These are phyloP conservation scores for Meandrusa payeni DNA, from an alignment of 2,888 invertebrate genomes.

Conservation along the genomic window DNA sequence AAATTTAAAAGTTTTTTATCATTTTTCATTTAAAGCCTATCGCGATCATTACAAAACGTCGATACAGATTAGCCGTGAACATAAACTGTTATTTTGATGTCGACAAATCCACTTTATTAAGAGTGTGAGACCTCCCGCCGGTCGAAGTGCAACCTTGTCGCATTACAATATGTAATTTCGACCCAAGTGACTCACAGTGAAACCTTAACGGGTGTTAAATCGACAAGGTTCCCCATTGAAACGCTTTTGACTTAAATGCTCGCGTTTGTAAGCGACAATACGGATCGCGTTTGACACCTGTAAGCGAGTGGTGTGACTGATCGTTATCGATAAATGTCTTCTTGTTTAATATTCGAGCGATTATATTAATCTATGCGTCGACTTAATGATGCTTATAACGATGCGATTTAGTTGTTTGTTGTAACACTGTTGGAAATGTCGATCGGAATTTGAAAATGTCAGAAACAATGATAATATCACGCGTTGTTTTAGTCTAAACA, in stretches of 20 bases:
- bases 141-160: constrained; percentile 58
- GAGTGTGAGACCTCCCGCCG: constrained; percentile 67
- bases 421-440: too few species aligned
- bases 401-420: too few species aligned
- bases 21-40: constrained; percentile 42
- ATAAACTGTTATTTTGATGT: constrained; percentile 76
- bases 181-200: constrained; percentile 39
- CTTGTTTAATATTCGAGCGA: too few species aligned
- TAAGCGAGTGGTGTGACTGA: constrained; percentile 47
- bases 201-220: constrained; percentile 52
- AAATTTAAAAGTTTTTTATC: constrained; percentile 32
- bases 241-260: constrained; percentile 75
- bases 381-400: too few species aligned
- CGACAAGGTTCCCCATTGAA: constrained; percentile 61
- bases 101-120: constrained; percentile 78
- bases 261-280: constrained; percentile 63
- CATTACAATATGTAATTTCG: constrained; percentile 30
- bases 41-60: constrained; percentile 46
- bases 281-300: constrained; percentile 73
- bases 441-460: too few species aligned
- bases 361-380: too few species aligned
- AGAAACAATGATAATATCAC: too few species aligned
- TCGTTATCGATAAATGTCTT: constrained; percentile 33
- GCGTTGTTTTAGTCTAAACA: too few species aligned
- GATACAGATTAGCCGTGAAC: constrained; percentile 56